Evolutionary conservation across 2,113 vertebrate species (phyloP).

Genomic region (Ploceus nigricollis): DNA sequence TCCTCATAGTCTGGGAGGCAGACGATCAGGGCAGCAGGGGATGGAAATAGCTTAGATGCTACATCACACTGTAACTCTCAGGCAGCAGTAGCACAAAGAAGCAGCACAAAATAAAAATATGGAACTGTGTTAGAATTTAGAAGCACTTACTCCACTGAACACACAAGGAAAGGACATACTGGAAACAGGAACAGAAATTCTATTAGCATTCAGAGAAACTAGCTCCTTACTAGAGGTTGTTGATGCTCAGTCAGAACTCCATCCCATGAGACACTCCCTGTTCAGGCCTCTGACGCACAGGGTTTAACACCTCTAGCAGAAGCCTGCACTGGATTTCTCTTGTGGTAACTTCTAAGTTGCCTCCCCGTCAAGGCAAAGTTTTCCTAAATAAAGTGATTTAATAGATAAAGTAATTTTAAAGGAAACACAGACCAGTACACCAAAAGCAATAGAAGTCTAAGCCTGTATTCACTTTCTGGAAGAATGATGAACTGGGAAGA

Average conservation of each 20-base stretch:
- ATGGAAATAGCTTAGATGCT: neutral
- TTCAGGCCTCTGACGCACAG: neutral
- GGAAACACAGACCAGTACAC: neutral
- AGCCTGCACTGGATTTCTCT: neutral
- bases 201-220: neutral
- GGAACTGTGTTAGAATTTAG: neutral
- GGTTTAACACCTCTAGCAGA: neutral
- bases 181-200: neutral
- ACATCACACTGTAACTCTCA: neutral
- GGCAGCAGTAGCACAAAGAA: neutral
- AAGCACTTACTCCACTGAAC: neutral
- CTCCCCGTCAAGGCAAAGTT: neutral
- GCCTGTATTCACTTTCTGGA: neutral
- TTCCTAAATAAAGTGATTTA: neutral
- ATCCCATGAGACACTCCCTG: rapidly evolving
- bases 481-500: neutral
- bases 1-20: neutral
- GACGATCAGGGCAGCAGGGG: neutral
- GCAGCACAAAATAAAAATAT: neutral
- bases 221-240: neutral
- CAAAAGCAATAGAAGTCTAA: neutral
- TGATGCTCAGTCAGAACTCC: neutral
- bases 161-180: neutral
- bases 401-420: neutral
- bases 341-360: neutral